A percentile compares a stretch with the other conserved stretches of the same genome.
These are phyloP conservation scores for Erynnis tages DNA, from an alignment of 2,888 invertebrate species.

Conservation along the genomic window DNA sequence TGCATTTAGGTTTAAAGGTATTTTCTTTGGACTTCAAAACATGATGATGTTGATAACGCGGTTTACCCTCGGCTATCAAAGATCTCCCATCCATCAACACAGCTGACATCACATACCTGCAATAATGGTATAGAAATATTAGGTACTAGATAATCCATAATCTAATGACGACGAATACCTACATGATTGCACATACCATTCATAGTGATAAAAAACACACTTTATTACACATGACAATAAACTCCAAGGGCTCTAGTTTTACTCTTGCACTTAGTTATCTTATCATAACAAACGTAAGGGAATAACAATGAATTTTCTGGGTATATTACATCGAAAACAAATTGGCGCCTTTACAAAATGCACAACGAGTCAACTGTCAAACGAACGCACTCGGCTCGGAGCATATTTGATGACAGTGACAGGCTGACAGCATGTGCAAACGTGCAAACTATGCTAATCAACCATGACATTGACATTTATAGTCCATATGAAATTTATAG, in stretches of 20 bases:
- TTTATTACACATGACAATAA: neutral
- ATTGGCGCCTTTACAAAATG: constrained; percentile 32
- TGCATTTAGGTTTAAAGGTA: constrained; percentile 52
- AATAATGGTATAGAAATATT: constrained; percentile 39
- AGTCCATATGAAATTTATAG: too few species aligned
- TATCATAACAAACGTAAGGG: too few species aligned
- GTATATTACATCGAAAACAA: too few species aligned
- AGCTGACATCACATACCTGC: constrained; percentile 67
- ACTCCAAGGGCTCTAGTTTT: too few species aligned
- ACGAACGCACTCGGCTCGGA: too few species aligned
- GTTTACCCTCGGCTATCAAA: neutral
- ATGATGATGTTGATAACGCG: constrained; percentile 32
- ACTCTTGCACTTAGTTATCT: too few species aligned
- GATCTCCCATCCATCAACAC: constrained; percentile 40
- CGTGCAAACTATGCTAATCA: too few species aligned
- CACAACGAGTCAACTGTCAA: constrained; percentile 7
- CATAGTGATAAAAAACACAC: neutral
- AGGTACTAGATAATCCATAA: neutral
- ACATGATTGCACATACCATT: constrained; percentile 34
- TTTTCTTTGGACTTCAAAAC: constrained; percentile 53
- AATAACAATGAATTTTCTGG: too few species aligned
- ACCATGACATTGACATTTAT: too few species aligned
- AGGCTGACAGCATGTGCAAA: too few species aligned
- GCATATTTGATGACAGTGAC: too few species aligned
- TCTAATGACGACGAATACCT: neutral